Conservation (phyloP, 2,113 vertebrate species). For the Danio rerio region GRCz12tu NC_133178.1:29373501-29374000, state of each 20-base stretch:
- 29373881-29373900: neutral
- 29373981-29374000: neutral
- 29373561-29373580: constrained; percentile 72
- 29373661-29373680: constrained; percentile 60
- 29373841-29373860: neutral
- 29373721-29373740: constrained; percentile 28
- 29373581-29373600: constrained; percentile 80
- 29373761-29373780: constrained; percentile 7
- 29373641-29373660: constrained; percentile 55
- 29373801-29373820: neutral
- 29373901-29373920: neutral
- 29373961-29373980: neutral
- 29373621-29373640: constrained; percentile 65
- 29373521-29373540: constrained; percentile 29
- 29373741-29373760: constrained; percentile 16
- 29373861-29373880: neutral
- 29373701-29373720: constrained; percentile 8
- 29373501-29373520: constrained; percentile 19
- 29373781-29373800: neutral
- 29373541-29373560: constrained; percentile 29
- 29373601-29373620: constrained; percentile 84
- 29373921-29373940: neutral
- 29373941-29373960: neutral
- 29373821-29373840: neutral
- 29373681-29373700: constrained; percentile 37